Evolutionary conservation across 2,888 invertebrate genomes (phyloP), one percentile per base, ranked within the genome.

Genomic region (Polymixis flavicincta): DNA sequence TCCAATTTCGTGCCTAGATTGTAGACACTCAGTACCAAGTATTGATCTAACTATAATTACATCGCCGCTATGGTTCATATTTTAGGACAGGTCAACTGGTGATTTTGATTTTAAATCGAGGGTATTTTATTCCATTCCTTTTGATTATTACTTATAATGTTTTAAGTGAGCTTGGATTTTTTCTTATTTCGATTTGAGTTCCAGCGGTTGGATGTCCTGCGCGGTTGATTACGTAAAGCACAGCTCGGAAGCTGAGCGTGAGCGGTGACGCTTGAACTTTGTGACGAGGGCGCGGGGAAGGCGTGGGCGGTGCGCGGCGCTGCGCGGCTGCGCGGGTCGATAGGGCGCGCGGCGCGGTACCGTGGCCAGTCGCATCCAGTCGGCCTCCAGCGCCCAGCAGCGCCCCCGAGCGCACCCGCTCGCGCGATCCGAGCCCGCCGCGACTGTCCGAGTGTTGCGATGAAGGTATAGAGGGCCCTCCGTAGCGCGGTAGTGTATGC

Each of bases 401-500:
- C 89, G 87, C 91, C 71, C 70, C 77, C 89, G 90, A 83, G 90
- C 86, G 89, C 89, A 88, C 89, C 88, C 89, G 90, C 83, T 83
- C 83, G 87, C 89, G 89, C 90, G 85, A 85, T 82, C 87, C 89
- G 89, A 87, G 76, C 84, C 82, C 87, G 85, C 89, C 88, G 89
- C 89, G 88, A 85, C 90, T 81, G 87, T 85, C 89, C 91, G 91
- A 92, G 91, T 93, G 95, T 96, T 95, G 95, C 95, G 92, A 96
- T 96, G 96, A 95, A 96, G 96, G 96, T 96, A 96, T 89, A 92
- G 92, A 91, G 89, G 88, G 91, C 92, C 88, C 91, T 90, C 91
- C 90, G 91, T 95, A 95, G 94, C 91, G 94, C 93, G 92, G 89
- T 95, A 95, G 94, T 92, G 92, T 93, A 93, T 92, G 93, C 89